A percentile compares a stretch with the other conserved stretches of the same genome.
Evolutionary conservation across 2,797 vertebrate genomes (phyloP).

Genomic region (Muscicapa striata): DNA sequence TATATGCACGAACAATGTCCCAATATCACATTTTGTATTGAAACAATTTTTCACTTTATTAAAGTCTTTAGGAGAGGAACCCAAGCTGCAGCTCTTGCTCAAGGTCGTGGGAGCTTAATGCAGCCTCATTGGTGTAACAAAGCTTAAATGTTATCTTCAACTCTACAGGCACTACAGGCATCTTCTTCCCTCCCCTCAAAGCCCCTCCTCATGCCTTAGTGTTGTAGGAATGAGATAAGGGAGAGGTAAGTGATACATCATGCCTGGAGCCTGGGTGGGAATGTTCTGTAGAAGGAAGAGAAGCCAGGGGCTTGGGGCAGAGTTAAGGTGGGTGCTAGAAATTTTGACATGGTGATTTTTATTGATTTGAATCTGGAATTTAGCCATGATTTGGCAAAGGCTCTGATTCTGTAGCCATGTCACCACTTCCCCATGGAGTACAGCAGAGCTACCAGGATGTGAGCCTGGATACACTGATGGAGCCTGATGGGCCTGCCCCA

Average conservation of each 20-base stretch:
- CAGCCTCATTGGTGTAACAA: conserved; percentile 61
- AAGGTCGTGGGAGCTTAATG: conserved; percentile 62
- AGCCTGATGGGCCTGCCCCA: not conserved
- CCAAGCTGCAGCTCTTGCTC: conserved; percentile 47
- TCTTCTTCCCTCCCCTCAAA: conserved; percentile 52
- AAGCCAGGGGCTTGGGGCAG: not conserved
- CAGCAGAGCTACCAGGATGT: not conserved
- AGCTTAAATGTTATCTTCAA: conserved; percentile 73
- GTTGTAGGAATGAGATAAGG: conserved; percentile 51
- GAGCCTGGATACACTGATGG: not conserved
- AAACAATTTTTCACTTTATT: conserved; percentile 84
- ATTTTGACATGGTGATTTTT: not conserved
- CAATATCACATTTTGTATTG: conserved; percentile 78
- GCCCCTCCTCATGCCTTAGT: not conserved
- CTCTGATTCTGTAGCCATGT: not conserved
- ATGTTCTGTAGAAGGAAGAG: not conserved
- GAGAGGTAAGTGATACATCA: conserved; percentile 3
- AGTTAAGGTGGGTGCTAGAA: not conserved
- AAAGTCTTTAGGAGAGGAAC: conserved; percentile 74
- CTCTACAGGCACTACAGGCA: conserved; percentile 63
- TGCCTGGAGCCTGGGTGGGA: not conserved
- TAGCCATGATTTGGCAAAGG: not conserved
- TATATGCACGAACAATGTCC: conserved; percentile 81
- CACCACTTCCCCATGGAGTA: not conserved
- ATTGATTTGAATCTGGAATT: not conserved